A percentile compares a stretch with the other conserved stretches of the same genome.
These are phyloP conservation scores for Tanypteryx hageni DNA, from an alignment of 2,888 invertebrate genomes.

Conservation along the genomic window DNA sequence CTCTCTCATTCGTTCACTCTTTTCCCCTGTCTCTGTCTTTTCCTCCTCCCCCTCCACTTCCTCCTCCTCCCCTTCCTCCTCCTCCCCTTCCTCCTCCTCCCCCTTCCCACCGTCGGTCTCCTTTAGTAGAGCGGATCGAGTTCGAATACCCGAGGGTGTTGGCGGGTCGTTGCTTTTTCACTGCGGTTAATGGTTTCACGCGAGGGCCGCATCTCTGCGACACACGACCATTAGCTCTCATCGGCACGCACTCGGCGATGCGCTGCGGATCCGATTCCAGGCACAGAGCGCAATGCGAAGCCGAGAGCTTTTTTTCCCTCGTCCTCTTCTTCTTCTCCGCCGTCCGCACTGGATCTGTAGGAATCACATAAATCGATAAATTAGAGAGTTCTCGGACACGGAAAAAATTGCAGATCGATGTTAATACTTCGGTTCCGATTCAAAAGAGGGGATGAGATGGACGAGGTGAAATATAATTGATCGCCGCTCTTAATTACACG, in stretches of 20 bases:
- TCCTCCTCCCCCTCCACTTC: neutral
- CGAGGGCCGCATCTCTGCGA: neutral
- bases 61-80: neutral
- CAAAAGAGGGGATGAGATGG: neutral
- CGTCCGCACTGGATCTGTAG: neutral
- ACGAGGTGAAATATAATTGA: neutral
- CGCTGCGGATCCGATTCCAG: neutral
- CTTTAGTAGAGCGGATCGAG: neutral
- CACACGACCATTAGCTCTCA: conserved; percentile 28
- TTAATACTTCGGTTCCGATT: neutral
- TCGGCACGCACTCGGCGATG: neutral
- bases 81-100: neutral
- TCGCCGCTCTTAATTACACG: neutral
- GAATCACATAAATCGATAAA: conserved; percentile 7
- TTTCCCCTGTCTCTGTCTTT: neutral
- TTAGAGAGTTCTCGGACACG: conserved; percentile 1
- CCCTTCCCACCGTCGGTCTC: neutral
- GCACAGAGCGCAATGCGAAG: neutral
- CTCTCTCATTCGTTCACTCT: neutral
- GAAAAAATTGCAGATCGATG: neutral
- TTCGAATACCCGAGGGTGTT: conserved; percentile 22
- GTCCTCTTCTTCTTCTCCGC: too few species aligned
- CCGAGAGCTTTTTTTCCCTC: neutral
- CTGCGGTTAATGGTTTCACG: conserved; percentile 32
- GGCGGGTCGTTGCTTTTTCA: conserved; percentile 29